These are phyloP conservation scores for Meloidogyne hapla DNA, from an alignment of 1,140 invertebrate species.

Conservation along the genomic window DNA sequence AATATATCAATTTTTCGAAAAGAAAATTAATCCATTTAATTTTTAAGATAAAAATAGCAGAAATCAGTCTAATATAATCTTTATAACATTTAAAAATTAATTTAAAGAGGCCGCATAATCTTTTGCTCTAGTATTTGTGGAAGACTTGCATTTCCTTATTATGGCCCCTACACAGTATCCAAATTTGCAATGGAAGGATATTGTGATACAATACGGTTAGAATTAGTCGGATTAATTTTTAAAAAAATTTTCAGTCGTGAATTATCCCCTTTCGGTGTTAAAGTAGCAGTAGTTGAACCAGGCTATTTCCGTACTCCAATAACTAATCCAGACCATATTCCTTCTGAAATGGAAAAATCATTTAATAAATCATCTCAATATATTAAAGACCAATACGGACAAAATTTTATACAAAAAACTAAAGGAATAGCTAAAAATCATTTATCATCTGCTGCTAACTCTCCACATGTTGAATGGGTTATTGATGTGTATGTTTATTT, in stretches of 20 bases:
- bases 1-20: no score
- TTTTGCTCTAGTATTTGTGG: constrained; percentile 24
- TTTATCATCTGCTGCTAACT: constrained; percentile 17
- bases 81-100: no score
- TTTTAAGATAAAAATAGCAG: no score
- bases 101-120: constrained; percentile 18
- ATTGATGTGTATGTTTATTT: constrained; percentile 13
- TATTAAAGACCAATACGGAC: constrained; percentile 23
- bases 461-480: constrained; percentile 22
- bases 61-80: no score
- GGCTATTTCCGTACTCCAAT: constrained; percentile 23
- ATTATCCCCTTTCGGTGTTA: constrained; percentile 21
- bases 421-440: constrained; percentile 15
- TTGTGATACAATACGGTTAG: constrained; percentile 25
- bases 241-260: neutral
- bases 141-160: constrained; percentile 17
- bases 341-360: neutral
- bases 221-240: neutral
- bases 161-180: constrained; percentile 22
- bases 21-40: no score
- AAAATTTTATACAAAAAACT: constrained; percentile 23
- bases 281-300: constrained; percentile 24
- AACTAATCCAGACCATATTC: constrained; percentile 17
- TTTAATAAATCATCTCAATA: constrained; percentile 17
- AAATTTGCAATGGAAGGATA: constrained; percentile 30